Conservation (phyloP, 2,888 invertebrate species). For the Masnerella sp. region DNA sequence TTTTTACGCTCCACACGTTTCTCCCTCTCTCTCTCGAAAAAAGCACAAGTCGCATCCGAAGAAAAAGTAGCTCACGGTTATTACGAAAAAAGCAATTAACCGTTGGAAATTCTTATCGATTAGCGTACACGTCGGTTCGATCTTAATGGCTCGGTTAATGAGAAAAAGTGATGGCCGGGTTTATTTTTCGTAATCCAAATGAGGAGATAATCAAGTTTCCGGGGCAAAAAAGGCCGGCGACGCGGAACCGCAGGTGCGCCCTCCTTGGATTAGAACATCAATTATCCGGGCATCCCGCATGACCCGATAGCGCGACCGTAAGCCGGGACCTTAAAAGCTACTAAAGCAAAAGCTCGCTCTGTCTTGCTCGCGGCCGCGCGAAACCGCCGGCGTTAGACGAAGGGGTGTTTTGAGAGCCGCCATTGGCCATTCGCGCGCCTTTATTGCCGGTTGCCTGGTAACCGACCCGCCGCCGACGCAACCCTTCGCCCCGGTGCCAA, state of each 20-base stretch:
- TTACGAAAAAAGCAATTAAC: too few species aligned
- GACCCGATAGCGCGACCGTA: conserved; percentile 52
- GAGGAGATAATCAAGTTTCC: conserved; percentile 52
- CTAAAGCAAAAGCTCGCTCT: conserved; percentile 75
- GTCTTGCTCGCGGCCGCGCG: conserved; percentile 74
- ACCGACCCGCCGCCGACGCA: conserved; percentile 71
- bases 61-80: too few species aligned
- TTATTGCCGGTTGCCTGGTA: conserved; percentile 77
- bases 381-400: conserved; percentile 76
- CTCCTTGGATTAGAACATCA: conserved; percentile 70
- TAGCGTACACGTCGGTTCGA: too few species aligned
- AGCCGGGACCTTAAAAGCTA: conserved; percentile 76
- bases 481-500: conserved; percentile 63
- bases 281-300: conserved; percentile 65
- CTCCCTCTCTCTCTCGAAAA: too few species aligned
- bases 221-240: conserved; percentile 21
- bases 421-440: conserved; percentile 77
- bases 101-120: too few species aligned
- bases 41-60: too few species aligned
- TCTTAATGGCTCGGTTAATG: too few species aligned
- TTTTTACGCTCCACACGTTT: too few species aligned
- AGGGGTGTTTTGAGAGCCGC: conserved; percentile 75
- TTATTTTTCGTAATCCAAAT: too few species aligned
- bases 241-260: conserved; percentile 32
- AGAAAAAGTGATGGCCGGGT: background rate